Evolutionary conservation across 2,797 vertebrate genomes (phyloP), one percentile per base, ranked within the genome.

Genomic region (Bradypodion ventrale): DNA sequence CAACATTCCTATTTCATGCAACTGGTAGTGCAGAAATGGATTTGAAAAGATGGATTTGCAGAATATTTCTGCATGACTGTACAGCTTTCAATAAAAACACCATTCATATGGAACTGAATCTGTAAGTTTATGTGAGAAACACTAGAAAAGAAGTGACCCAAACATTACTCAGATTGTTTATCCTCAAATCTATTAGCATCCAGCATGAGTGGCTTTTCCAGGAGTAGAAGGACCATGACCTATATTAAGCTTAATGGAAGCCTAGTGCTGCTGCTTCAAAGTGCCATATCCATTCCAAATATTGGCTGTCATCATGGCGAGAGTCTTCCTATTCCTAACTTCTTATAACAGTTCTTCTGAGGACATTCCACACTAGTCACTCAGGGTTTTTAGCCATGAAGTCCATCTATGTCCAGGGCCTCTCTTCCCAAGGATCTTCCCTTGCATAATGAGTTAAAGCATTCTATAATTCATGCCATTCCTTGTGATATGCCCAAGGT

Each of bases 51-150:
- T 15, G 16, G 84, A 89, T 91, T 84, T 78, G 66, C 87, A 90
- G 87, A 92, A 60, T 81, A 88, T 90, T 91, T 90, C 87, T 90
- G 46, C 76, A 80, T 78, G 87, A 32, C 29, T 91, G 72, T 81
- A 40, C 88, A 93, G 70, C 3, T 63, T 88, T 87, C 86, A 90
- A 63, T 84, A 73, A 73, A 83, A 80, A 84, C 82, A 8, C 63
- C 84, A 90, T 92, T 94, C 91, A 86, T 92, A 93, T 91, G 91
- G 87, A 89, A 90, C 1, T 42, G 62, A 91, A 90, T 89, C 92
- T 84, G 83, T 85, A 85, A 88, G 88, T 91, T 90, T 88, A 87
- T 82, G 78, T 70, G 84, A 92, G 88, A 89, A 92, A 88, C 62
- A 62, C 74, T 80, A 78, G 84, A 92, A 91, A 94, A 72, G 76